A percentile compares a stretch with the other conserved stretches of the same genome.
Evolutionary conservation across 2,113 vertebrate species (phyloP).

Genomic region (Rhineura floridana): DNA sequence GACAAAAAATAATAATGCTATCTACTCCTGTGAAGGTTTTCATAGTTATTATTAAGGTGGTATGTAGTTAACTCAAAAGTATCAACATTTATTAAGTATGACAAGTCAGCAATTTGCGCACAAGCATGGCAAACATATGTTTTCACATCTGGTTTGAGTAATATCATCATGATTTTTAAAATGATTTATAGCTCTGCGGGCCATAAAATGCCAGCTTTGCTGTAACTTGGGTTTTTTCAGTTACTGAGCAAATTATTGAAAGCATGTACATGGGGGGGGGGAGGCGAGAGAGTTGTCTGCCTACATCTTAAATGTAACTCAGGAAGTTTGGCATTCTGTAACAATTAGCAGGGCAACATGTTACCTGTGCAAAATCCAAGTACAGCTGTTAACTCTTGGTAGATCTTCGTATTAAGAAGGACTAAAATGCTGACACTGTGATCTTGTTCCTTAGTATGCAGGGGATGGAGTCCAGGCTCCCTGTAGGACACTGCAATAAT

Average conservation of each 20-base stretch:
- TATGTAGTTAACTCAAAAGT: slow-evolving; percentile 69
- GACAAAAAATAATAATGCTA: slow-evolving; percentile 34
- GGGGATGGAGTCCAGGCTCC: background rate
- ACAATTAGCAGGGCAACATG: background rate
- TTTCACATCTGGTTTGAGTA: slow-evolving; percentile 83
- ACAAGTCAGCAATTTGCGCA: slow-evolving; percentile 76
- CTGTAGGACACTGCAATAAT: background rate
- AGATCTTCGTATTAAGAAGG: background rate
- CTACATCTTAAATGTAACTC: slow-evolving; percentile 9
- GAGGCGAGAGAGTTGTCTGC: background rate
- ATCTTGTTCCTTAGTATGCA: background rate
- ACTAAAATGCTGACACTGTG: background rate
- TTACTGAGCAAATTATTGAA: slow-evolving; percentile 71
- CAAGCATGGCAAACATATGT: slow-evolving; percentile 76
- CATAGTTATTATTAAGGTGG: slow-evolving; percentile 69
- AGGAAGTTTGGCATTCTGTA: background rate
- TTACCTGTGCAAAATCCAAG: slow-evolving; percentile 13
- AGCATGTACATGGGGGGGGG: slow-evolving; percentile 28
- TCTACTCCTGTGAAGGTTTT: slow-evolving; percentile 65
- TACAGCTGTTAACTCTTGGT: background rate
- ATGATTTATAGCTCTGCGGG: slow-evolving; percentile 78
- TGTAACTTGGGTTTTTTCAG: slow-evolving; percentile 66
- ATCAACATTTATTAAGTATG: slow-evolving; percentile 77
- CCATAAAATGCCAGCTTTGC: slow-evolving; percentile 74
- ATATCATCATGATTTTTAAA: slow-evolving; percentile 80